Evolutionary conservation across 1,140 invertebrate genomes (phyloP), one percentile per base, ranked within the genome.

Genomic region (Nomia melanderi): DNA sequence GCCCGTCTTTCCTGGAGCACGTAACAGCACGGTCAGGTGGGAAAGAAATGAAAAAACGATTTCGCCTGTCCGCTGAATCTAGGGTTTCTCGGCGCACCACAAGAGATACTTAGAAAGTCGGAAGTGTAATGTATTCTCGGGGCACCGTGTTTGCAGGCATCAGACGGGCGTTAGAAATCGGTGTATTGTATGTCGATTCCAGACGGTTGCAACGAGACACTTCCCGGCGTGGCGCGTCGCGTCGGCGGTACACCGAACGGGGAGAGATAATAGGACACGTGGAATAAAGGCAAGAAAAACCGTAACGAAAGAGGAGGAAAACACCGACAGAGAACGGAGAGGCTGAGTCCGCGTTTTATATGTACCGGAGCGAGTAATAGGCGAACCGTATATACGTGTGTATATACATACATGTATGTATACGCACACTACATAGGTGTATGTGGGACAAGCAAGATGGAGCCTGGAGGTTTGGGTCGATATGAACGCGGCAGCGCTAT

Each of bases 371-470:
- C 41, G 41, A 44, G 41, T 44, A 44, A 44, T 44, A 44, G 41
- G 41, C 41, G 41, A 12, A n/a, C 2, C 14, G 41, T 44, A 44
- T 44, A 17, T 44, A 14, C 12, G 12, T 44, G 4, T 44, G 77
- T 72, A 65, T 39, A 62, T 47, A 64, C 66, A 63, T 83, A 67
- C 41, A 65, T 50, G 62, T 64, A 63, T 41, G 76, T 60, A 54
- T 77, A 39, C 36, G 0, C 36, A 0, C 2, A 17, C 4, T 44
- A 71, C 56, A 50, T 74, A 23, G 79, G 73, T 85, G 77, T 88
- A 90, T 88, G 87, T 90, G 84, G 89, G 86, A 78, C 88, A 89
- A 88, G 85, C 89, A 91, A 91, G 87, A 90, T 91, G 90, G 90
- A 90, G 87, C 83, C 86, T 79, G 78, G 73, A 80, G 77, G 77